Base-by-base conservation (phyloP, 2,888 invertebrate species). In the Eupeodes luniger region DNA sequence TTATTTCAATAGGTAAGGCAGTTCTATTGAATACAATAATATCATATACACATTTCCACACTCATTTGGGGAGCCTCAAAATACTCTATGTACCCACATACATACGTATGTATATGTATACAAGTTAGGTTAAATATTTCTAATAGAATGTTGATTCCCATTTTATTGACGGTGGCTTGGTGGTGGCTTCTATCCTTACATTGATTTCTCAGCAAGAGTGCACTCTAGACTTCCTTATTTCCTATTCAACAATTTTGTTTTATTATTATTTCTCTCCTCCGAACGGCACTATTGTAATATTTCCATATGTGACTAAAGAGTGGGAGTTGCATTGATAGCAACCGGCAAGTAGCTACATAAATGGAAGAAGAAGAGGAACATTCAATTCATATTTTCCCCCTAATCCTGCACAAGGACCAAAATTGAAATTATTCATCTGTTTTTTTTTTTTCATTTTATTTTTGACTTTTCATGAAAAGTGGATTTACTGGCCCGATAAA, bases 401-500 rank as follows among this genome's bases (percentile, higher is more conserved):
- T 40, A 16, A 14, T 62, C 16, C 64, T 11, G 76, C 53, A 70
- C 44, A 67, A 59, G 66, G 67, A 74, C 80, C 81, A 81, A 84
- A 81, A 78, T 84, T 80, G 69, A 84, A 88, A 88, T 84, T 88
- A 88, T 88, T 84, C 81, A 62, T 82, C 72, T 59, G 47, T 10
- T 78, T 83, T 66, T 59, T 81, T 34, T 19, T 19, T 72, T 57
- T 7, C 57, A 79, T 80, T 72, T 80, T 83, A 80, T 80, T 74
- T 88, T 88, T 77, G 84, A 84, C 84, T 88, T 88, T 88, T 84
- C 77, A 88, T 67, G 84, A 81, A 87, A 87, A 86, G 82, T 82
- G 89, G 83, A 89, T 91, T 91, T 91, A 90, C 90, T 90, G 90
- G 90, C 88, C 89, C 91, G 81, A 91, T 91, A 90, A 91, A 90